Evolutionary conservation across 2,113 vertebrate genomes (phyloP).

Genomic region (Vombatus ursinus): DNA sequence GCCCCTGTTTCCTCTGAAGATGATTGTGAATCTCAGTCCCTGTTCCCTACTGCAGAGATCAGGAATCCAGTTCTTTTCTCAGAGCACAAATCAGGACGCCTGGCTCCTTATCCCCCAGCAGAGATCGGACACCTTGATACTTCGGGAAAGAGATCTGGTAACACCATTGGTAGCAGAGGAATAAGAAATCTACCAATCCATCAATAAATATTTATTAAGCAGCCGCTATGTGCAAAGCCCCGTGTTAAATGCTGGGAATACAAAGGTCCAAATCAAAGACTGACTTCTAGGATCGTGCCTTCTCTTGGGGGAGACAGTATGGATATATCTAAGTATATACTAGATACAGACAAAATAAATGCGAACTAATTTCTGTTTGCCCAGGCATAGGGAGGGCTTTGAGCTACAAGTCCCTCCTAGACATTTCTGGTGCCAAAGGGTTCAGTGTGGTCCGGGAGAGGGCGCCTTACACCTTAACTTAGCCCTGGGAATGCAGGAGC

Average conservation of each 20-base stretch:
- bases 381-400: background rate
- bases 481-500: background rate
- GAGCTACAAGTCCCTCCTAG: background rate
- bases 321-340: background rate
- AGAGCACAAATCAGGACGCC: background rate
- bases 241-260: background rate
- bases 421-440: background rate
- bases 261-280: background rate
- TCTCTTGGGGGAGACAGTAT: background rate
- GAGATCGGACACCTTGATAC: background rate
- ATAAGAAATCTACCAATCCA: background rate
- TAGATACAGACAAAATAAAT: background rate
- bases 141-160: background rate
- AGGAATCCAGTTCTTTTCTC: background rate
- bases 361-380: background rate
- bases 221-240: background rate
- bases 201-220: background rate
- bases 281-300: background rate
- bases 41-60: background rate
- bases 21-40: background rate
- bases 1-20: background rate
- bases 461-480: background rate
- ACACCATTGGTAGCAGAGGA: background rate
- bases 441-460: background rate
- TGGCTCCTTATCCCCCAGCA: background rate